Conservation (phyloP, 2,888 invertebrate genomes). For the Calephelis perditalis region DNA sequence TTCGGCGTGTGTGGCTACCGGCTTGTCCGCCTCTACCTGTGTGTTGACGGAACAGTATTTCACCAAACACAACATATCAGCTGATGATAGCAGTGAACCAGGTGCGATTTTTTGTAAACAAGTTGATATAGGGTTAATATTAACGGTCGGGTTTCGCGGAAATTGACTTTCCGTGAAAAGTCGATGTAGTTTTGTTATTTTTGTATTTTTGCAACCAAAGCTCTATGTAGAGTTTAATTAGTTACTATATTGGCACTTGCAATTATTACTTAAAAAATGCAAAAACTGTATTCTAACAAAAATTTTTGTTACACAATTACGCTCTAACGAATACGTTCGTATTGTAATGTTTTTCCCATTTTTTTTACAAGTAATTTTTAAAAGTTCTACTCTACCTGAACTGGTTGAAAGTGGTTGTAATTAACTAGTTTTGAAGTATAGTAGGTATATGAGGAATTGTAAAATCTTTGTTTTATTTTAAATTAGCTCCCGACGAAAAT, state of each 20-base stretch:
- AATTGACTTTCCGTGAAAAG: neutral
- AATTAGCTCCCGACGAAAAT: too few species aligned
- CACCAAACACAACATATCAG: conserved; percentile 65
- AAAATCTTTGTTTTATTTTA: too few species aligned
- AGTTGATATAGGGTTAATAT: conserved; percentile 9
- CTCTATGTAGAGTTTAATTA: neutral
- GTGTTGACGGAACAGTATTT: conserved; percentile 57
- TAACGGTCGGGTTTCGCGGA: neutral
- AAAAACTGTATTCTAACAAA: too few species aligned
- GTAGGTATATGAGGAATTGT: too few species aligned
- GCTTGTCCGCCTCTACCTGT: conserved; percentile 54
- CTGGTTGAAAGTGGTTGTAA: too few species aligned
- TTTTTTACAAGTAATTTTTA: too few species aligned
- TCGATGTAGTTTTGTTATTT: neutral
- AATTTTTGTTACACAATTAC: too few species aligned
- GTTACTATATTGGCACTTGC: neutral
- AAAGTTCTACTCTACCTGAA: too few species aligned
- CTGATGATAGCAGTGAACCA: conserved; percentile 67
- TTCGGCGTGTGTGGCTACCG: conserved; percentile 46
- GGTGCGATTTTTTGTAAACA: conserved; percentile 47
- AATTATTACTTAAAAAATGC: neutral
- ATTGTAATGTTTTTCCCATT: too few species aligned
- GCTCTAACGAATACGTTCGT: too few species aligned
- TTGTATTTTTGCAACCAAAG: neutral
- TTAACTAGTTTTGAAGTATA: too few species aligned